Conservation (phyloP, 2,888 invertebrate species). For the Pachliopta kotzebuea region DNA sequence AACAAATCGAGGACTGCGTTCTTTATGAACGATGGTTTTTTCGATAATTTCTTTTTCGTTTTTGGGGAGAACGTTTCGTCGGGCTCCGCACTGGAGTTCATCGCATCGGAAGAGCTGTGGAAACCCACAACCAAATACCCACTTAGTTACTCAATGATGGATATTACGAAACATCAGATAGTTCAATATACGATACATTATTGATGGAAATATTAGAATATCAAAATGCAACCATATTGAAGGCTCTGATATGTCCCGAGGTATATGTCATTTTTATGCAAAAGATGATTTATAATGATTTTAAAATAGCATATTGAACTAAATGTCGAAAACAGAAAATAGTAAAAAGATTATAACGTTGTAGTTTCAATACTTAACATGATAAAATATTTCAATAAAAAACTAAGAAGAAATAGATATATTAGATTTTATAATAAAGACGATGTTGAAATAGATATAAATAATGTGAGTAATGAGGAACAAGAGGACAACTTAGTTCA, state of each 20-base stretch:
- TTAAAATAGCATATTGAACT: conserved; percentile 76
- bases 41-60: conserved; percentile 80
- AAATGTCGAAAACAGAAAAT: conserved; percentile 42
- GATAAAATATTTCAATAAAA: not conserved
- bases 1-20: conserved; percentile 77
- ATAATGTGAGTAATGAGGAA: conserved; percentile 26
- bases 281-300: conserved; percentile 63
- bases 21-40: conserved; percentile 79
- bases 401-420: conserved; percentile 22
- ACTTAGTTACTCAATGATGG: conserved; percentile 74
- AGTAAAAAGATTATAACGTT: conserved; percentile 29
- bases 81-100: conserved; percentile 76
- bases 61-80: conserved; percentile 77
- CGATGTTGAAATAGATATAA: conserved; percentile 29
- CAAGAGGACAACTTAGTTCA: conserved; percentile 59
- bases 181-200: conserved; percentile 41
- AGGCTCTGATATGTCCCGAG: conserved; percentile 59
- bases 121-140: conserved; percentile 79
- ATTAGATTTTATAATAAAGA: conserved; percentile 32
- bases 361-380: conserved; percentile 14
- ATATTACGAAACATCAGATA: conserved; percentile 57
- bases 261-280: conserved; percentile 53
- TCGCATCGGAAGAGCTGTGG: conserved; percentile 76
- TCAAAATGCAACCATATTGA: conserved; percentile 40
- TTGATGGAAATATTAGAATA: conserved; percentile 31